Evolutionary conservation across 2,113 vertebrate species (phyloP).

Genomic region (Carassius auratus): DNA sequence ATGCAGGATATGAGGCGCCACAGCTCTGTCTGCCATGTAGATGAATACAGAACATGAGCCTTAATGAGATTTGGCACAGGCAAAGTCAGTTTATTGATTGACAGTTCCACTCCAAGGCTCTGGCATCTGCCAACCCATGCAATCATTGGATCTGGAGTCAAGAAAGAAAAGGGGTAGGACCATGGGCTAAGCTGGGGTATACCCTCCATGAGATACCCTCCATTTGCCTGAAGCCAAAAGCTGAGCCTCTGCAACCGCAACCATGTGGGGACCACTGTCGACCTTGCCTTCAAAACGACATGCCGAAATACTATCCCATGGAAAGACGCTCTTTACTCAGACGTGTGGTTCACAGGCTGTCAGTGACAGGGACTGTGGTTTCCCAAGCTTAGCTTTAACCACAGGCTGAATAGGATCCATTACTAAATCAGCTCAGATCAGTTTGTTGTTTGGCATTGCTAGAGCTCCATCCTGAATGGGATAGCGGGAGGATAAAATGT

Average conservation of each 20-base stretch:
- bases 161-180: background rate
- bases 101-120: background rate
- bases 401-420: slow-evolving; percentile 21
- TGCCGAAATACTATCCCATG: slow-evolving; percentile 45
- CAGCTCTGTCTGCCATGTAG: slow-evolving; percentile 7
- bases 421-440: background rate
- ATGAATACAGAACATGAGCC: slow-evolving; percentile 12
- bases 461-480: background rate
- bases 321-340: slow-evolving; percentile 21
- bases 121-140: slow-evolving; percentile 24
- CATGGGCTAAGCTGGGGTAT: background rate
- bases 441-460: background rate
- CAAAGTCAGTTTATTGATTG: slow-evolving; percentile 31
- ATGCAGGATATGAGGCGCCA: slow-evolving; percentile 18
- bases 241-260: slow-evolving; percentile 40
- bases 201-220: background rate
- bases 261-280: slow-evolving; percentile 14
- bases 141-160: background rate
- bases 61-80: slow-evolving; percentile 36
- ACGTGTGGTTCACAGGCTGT: slow-evolving; percentile 45
- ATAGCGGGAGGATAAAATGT: background rate
- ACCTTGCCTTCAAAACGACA: slow-evolving; percentile 31
- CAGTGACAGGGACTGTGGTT: slow-evolving; percentile 31
- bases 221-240: slow-evolving; percentile 40
- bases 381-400: slow-evolving; percentile 20